Evolutionary conservation across 2,797 vertebrate species (phyloP), one percentile per base, ranked within the genome.

Genomic region (Myotis pilosus): DNA sequence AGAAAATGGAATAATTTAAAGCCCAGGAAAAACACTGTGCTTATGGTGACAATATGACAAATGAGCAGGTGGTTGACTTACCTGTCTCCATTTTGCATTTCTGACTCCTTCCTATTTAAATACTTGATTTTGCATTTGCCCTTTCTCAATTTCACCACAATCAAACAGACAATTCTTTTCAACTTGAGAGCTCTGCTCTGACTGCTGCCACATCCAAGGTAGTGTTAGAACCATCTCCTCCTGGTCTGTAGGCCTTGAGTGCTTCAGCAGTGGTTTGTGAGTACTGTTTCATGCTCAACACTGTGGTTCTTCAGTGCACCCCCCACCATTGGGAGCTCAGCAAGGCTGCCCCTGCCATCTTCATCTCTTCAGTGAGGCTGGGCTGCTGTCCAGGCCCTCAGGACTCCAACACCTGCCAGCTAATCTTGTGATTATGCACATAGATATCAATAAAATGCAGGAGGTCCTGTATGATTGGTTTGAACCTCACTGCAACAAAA

Each of bases 401-500:
- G 53, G 8, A 28, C 55, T 84, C 5, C 25, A 86, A 38, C 13
- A 80, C 28, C 22, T 88, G 49, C 6, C 16, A 36, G 38, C 74
- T 78, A 51, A 72, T 85, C 57, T 74, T 80, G 41, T 72, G 47
- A 51, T 36, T 87, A 28, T 30, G 38, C n/a, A 66, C 0, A 1
- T 1, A 72, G 20, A 74, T 57, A 44, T 71, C 64, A 71, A 69
- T 57, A 88, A 90, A 88, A 71, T 66, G 41, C 30, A 84, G 57
- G 44, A 47, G 28, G 51, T 72, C 36, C 28, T 68, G 19, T 44
- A 66, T 57, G 55, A 94, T 55, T 89, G 71, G 20, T 82, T 68
- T 81, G n/a, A 76, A 80, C 9, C 20, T 95, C 41, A 78, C 17
- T 95, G 78, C 72, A 80, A 22, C 19, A n/a, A 57, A 92, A 69